Evolutionary conservation across 92 coral and sea anemone species (phyloP).

Genomic region (Palythoa grandiflora): DNA sequence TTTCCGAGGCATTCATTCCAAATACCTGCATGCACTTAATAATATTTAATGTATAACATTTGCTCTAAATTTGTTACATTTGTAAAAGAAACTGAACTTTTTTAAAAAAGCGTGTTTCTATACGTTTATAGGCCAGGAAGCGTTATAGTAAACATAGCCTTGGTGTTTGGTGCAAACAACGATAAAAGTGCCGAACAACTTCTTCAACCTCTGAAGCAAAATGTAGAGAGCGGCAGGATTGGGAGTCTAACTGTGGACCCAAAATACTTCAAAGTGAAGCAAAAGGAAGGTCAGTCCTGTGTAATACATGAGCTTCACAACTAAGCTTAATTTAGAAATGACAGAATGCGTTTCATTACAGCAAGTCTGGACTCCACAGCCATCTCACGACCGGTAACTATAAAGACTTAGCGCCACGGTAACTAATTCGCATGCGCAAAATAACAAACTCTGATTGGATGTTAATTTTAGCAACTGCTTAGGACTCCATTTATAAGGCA

Average conservation of each 20-base stretch:
- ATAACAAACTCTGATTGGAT: too few relatives aligned
- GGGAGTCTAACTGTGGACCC: constrained; percentile 11
- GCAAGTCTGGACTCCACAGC: too few relatives aligned
- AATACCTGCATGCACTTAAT: not conserved
- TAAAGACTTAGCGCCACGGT: too few relatives aligned
- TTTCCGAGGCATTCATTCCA: not conserved
- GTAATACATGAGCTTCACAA: too few relatives aligned
- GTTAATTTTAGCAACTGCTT: too few relatives aligned
- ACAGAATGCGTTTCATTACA: too few relatives aligned
- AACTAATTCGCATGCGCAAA: too few relatives aligned
- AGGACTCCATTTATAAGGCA: too few relatives aligned
- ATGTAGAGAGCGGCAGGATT: constrained; percentile 8
- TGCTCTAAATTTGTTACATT: not conserved
- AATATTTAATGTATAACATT: not conserved
- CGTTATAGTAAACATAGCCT: constrained; percentile 8
- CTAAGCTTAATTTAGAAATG: too few relatives aligned
- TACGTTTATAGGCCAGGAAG: constrained; percentile 4
- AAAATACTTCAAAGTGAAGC: constrained; percentile 4
- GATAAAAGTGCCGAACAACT: not conserved
- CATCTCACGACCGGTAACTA: too few relatives aligned
- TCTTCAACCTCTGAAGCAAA: not conserved
- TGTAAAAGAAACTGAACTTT: too few relatives aligned
- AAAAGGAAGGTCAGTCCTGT: constrained; percentile 5
- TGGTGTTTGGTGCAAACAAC: not conserved
- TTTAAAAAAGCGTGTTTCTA: not conserved